These are phyloP conservation scores for Zeugodacus cucurbitae DNA, from an alignment of 1,140 invertebrate genomes.

Conservation along the genomic window DNA sequence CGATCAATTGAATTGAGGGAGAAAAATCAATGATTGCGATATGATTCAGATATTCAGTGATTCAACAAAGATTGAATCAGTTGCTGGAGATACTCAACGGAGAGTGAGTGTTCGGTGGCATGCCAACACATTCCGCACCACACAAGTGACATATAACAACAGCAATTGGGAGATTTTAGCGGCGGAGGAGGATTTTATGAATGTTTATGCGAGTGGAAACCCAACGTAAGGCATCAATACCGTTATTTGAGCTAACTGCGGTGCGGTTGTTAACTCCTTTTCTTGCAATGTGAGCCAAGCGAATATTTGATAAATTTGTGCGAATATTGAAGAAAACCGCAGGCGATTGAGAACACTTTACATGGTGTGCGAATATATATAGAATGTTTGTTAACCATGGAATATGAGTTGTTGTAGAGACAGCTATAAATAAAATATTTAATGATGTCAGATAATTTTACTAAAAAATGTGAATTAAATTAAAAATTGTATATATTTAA, in stretches of 20 bases:
- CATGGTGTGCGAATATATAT: too few relatives aligned
- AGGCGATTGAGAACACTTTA: too few relatives aligned
- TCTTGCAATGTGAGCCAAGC: not conserved
- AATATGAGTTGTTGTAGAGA: too few relatives aligned
- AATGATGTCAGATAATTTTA: too few relatives aligned
- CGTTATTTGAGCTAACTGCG: not conserved
- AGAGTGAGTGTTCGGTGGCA: not conserved
- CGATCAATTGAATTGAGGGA: not conserved
- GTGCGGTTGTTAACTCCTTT: not conserved
- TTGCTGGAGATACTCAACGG: not conserved
- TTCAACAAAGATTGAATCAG: slow-evolving; percentile 13
- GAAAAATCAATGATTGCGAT: not conserved
- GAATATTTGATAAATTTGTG: not conserved
- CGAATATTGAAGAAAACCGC: too few relatives aligned
- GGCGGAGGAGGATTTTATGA: not conserved
- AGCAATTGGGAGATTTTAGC: not conserved
- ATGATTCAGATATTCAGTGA: slow-evolving; percentile 24
- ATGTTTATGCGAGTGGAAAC: not conserved
- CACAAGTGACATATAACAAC: not conserved
- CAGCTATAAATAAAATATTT: too few relatives aligned
- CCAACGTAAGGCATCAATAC: not conserved
- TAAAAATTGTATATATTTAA: too few relatives aligned
- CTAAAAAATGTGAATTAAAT: too few relatives aligned
- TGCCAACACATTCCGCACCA: not conserved
- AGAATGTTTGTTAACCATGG: too few relatives aligned